Evolutionary conservation across 2,113 vertebrate genomes (phyloP).

Genomic region (Pomatorhinus ruficollis): DNA sequence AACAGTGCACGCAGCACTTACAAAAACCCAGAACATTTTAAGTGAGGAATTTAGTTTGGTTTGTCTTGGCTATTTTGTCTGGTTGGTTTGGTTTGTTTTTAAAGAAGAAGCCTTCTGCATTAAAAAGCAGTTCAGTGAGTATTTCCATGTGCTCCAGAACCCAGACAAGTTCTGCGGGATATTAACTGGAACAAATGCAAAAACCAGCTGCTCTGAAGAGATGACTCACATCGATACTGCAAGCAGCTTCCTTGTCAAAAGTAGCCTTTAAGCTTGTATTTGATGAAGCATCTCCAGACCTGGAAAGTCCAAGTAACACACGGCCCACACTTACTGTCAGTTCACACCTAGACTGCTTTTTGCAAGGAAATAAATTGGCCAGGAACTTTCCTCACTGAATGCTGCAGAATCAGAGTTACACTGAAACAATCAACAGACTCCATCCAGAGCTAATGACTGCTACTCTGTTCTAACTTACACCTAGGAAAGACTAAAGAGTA

Average conservation of each 20-base stretch:
- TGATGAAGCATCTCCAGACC: neutral
- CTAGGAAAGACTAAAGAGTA: neutral
- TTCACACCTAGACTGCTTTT: neutral
- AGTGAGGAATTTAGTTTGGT: neutral
- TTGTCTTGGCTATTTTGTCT: neutral
- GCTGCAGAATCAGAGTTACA: neutral
- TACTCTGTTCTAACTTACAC: neutral
- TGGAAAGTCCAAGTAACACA: neutral
- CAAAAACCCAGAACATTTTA: neutral
- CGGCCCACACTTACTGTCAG: fast-evolving
- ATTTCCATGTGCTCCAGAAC: neutral
- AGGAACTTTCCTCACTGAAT: neutral
- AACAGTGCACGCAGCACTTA: neutral
- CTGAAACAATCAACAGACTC: neutral
- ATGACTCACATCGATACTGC: fast-evolving
- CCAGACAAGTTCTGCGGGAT: neutral
- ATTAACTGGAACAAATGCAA: neutral
- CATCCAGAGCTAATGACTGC: neutral
- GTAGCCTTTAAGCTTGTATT: neutral
- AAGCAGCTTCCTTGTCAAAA: neutral
- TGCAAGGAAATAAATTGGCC: neutral
- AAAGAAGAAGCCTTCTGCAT: neutral
- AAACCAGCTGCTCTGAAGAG: neutral
- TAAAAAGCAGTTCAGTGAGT: neutral
- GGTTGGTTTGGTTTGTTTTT: neutral